phyloP scores from a whole-genome alignment of 1,140 invertebrate species.

The Penaeus japonicus region DNA sequence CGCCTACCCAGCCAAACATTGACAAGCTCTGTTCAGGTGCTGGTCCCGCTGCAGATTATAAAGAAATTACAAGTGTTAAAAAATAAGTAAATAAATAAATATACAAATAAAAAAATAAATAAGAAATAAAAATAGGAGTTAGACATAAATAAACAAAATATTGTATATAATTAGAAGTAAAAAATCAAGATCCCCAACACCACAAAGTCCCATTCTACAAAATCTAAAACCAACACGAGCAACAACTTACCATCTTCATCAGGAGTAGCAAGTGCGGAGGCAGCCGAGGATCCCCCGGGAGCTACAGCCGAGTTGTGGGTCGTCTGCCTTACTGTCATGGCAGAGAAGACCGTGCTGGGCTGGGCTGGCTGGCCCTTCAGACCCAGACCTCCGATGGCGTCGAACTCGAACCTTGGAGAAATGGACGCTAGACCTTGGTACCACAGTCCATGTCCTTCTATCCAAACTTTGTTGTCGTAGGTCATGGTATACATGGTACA shows the following conservation, averaged over 20 bases:
- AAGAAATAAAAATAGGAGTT: neutral
- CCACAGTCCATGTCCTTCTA: constrained; percentile 60
- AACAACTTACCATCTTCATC: constrained; percentile 52
- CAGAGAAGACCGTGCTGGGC: constrained; percentile 32
- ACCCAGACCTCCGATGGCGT: constrained; percentile 44
- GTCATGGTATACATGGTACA: constrained; percentile 60
- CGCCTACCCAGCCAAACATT: constrained; percentile 69
- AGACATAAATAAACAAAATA: neutral
- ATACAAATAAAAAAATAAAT: neutral
- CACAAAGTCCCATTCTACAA: too few relatives aligned
- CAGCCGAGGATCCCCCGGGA: neutral
- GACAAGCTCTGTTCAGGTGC: constrained; percentile 66
- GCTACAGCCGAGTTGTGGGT: neutral
- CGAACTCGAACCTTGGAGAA: constrained; percentile 57
- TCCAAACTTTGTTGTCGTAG: constrained; percentile 64
- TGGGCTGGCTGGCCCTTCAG: neutral
- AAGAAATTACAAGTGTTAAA: neutral
- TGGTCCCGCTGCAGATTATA: constrained; percentile 28
- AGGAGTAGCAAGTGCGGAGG: constrained; percentile 20
- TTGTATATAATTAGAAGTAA: too few relatives aligned
- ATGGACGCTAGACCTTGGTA: constrained; percentile 59
- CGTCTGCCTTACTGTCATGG: constrained; percentile 27
- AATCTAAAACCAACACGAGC: too few relatives aligned
- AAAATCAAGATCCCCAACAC: too few relatives aligned
- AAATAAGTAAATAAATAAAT: neutral